Conservation (phyloP, 2,888 invertebrate species). For the Sympetrum striolatum region DNA sequence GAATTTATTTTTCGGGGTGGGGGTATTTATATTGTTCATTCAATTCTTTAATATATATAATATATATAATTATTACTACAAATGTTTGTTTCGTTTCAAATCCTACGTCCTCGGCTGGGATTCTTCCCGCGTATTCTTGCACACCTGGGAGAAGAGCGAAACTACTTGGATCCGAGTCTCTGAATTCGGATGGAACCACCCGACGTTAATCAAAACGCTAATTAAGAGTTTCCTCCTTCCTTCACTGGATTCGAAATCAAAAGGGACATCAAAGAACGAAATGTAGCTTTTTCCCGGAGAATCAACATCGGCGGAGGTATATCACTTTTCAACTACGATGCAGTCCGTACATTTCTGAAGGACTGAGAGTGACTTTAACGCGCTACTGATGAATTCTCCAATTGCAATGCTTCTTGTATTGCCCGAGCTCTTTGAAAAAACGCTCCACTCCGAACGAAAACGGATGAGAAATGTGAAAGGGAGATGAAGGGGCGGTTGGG, state of each 20-base stretch:
- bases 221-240: neutral
- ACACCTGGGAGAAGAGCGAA: neutral
- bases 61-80: constrained; percentile 50
- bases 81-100: constrained; percentile 45
- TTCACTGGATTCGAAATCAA: neutral
- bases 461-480: neutral
- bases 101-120: neutral
- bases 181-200: neutral
- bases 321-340: neutral
- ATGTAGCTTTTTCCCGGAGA: neutral
- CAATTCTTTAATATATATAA: constrained; percentile 47
- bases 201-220: neutral
- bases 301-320: constrained; percentile 16
- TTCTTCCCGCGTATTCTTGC: neutral
- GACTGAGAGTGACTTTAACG: neutral
- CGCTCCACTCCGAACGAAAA: neutral
- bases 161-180: neutral
- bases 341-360: neutral
- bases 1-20: neutral
- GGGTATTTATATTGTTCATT: neutral
- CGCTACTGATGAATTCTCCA: neutral
- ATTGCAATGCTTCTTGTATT: neutral
- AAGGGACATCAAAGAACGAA: neutral
- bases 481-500: neutral
- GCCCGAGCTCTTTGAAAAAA: neutral